These are phyloP conservation scores for Ectobius pallidus DNA, from an alignment of 2,888 invertebrate genomes.

Conservation along the genomic window DNA sequence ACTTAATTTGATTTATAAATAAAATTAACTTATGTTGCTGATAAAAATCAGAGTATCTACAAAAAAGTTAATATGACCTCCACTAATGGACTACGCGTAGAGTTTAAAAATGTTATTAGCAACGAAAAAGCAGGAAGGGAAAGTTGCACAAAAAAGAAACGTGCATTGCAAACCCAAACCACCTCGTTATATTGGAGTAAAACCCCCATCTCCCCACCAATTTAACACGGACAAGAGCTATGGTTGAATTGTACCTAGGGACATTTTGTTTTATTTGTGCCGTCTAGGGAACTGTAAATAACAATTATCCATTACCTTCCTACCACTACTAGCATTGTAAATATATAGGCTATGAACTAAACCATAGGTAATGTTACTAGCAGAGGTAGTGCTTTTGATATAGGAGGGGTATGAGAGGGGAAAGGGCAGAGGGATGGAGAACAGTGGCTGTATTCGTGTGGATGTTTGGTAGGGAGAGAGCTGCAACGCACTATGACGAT, in stretches of 20 bases:
- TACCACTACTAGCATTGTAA: background rate
- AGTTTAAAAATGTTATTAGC: too few relatives aligned
- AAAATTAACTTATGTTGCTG: too few relatives aligned
- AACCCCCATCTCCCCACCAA: too few relatives aligned
- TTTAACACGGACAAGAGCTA: background rate
- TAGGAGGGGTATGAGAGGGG: too few relatives aligned
- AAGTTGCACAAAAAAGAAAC: background rate
- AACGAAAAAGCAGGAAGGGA: too few relatives aligned
- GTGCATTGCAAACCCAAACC: background rate
- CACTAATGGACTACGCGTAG: too few relatives aligned
- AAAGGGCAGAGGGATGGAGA: too few relatives aligned
- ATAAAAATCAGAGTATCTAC: too few relatives aligned
- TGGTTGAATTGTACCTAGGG: constrained; percentile 11
- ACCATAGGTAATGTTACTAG: background rate
- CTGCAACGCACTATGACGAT: background rate
- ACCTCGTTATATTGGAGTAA: background rate
- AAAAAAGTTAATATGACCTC: too few relatives aligned
- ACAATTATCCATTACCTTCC: constrained; percentile 22
- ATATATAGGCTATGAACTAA: too few relatives aligned
- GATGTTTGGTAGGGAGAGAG: background rate
- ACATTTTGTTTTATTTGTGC: constrained; percentile 6
- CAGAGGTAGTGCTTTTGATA: background rate
- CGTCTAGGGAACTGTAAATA: constrained; percentile 19
- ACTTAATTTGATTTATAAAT: too few relatives aligned
- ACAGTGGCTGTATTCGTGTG: too few relatives aligned